Conservation (phyloP, 2,797 vertebrate species). For the Cynopterus sphinx region DNA sequence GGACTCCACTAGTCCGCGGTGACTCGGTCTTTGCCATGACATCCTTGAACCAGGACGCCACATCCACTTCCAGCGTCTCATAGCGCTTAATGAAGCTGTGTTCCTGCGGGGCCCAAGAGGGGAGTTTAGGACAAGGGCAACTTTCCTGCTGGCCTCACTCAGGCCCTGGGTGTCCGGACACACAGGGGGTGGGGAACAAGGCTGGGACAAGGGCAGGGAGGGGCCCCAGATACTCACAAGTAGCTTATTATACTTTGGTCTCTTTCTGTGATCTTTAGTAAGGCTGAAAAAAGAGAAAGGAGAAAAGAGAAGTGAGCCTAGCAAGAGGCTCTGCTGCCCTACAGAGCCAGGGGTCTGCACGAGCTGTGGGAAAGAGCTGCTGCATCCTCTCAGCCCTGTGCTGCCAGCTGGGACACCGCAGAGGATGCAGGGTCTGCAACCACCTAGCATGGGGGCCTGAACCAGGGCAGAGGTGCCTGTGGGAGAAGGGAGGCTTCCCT, state of each 20-base stretch:
- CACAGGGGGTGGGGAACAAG: fast-evolving
- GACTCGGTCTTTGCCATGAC: conserved; percentile 98
- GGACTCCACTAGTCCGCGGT: conserved; percentile 93
- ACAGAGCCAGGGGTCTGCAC: not conserved
- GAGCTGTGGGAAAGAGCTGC: not conserved
- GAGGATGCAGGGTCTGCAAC: not conserved
- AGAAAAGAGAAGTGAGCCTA: not conserved
- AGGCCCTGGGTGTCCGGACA: not conserved
- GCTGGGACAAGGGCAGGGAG: not conserved
- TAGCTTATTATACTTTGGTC: conserved; percentile 98
- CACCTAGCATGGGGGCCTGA: not conserved
- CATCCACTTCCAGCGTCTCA: conserved; percentile 95
- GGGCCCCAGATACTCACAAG: conserved; percentile 88
- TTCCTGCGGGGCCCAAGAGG: conserved; percentile 84
- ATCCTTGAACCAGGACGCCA: conserved; percentile 96
- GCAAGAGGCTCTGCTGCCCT: not conserved
- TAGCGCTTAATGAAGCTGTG: conserved; percentile 95
- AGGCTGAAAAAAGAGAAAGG: conserved; percentile 86
- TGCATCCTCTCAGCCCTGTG: not conserved
- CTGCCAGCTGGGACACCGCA: too few relatives aligned
- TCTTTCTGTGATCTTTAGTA: conserved; percentile 99
- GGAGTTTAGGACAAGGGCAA: not conserved
- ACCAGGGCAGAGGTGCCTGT: not conserved
- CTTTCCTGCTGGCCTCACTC: not conserved
- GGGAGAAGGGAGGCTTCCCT: not conserved